Base-by-base conservation (phyloP, 1,140 invertebrate genomes). In the Drosophila funebris region DNA sequence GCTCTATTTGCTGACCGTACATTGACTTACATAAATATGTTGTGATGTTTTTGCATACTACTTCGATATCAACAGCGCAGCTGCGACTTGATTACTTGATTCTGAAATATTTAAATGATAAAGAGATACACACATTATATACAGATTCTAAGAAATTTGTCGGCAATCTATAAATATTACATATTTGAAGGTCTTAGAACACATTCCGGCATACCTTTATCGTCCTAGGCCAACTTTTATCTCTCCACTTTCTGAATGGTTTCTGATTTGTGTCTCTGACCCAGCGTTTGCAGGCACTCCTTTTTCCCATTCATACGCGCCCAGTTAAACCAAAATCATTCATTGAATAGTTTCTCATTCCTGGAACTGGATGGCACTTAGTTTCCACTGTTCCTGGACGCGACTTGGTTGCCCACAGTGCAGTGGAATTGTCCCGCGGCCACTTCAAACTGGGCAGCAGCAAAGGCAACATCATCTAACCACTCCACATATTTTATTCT, bases 141-240 rank as follows among this genome's bases (percentile, higher is more conserved):
- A 39, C 13, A 8, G 5, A 4, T 72, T 67, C 69, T 36, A 29
- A 53, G 69, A 72, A 72, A 44, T 72, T 66, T 72, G 69, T 72
- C 69, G 69, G 69, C 62, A 16, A 52, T 72, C 69, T 67, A 72
- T 57, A 72, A 67, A 66, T 72, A n/a, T n/a, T n/a, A 29, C 44
- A 48, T 48, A 58, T 14, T 66, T 67, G 62, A 58, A 72, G 53
- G 58, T 52, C 60, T 63, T 39, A 24, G 22, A 24, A 33, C 33
- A 66, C 62, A 72, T 72, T 67, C 69, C 53, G 43, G 41, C 52
- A 67, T 67, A 72, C 69, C 69, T 72, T 72, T 72, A 72, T 72
- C 52, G 29, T 71, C 50, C 68, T 66, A 57, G 22, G 33, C 31
- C 20, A 37, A 46, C 20, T 18, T 29, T 9, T 29, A 37, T 46